These are phyloP conservation scores for Pygoscelis antarcticus DNA, from an alignment of 2,113 vertebrate genomes.

Conservation along the genomic window DNA sequence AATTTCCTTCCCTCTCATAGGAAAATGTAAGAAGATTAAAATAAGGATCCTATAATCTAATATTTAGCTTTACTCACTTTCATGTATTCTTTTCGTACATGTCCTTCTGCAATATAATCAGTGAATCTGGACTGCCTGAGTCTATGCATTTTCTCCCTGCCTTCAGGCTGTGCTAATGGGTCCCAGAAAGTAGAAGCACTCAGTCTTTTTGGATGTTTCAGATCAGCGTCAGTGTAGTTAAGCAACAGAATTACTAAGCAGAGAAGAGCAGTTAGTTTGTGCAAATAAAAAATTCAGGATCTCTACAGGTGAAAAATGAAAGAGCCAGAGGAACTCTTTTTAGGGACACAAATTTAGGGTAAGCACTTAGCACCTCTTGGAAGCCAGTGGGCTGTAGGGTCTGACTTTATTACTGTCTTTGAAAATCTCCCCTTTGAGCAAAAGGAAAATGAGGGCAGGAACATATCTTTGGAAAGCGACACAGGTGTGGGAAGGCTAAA, in stretches of 20 bases:
- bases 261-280: background rate
- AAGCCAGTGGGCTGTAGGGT: background rate
- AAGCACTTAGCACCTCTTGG: background rate
- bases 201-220: background rate
- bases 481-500: background rate
- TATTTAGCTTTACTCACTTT: background rate
- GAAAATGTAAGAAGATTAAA: background rate
- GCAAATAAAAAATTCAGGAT: background rate
- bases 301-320: background rate
- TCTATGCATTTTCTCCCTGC: background rate
- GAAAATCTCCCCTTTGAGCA: background rate
- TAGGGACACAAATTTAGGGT: background rate
- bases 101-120: background rate
- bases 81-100: background rate
- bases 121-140: background rate
- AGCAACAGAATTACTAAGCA: background rate
- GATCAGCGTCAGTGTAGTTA: background rate
- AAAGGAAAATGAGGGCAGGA: background rate
- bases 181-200: background rate
- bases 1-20: background rate
- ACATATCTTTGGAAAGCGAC: background rate
- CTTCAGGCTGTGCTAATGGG: background rate
- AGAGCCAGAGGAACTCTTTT: background rate
- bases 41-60: background rate
- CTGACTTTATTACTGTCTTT: background rate